These are phyloP conservation scores for Channa maculata DNA, from an alignment of 2,113 vertebrate genomes.

Conservation along the genomic window DNA sequence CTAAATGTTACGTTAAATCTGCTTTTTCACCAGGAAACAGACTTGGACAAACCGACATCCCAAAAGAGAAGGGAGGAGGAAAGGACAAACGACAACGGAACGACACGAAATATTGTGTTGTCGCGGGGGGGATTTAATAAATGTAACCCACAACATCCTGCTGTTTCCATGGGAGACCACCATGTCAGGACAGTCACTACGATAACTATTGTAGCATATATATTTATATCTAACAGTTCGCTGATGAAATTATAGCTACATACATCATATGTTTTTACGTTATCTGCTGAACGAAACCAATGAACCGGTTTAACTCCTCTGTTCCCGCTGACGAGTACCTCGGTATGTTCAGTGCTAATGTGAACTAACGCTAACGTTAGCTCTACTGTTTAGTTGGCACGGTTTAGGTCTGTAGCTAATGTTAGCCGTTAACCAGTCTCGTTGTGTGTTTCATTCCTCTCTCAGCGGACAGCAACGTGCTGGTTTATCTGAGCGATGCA, in stretches of 20 bases:
- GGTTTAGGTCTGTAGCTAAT: background rate
- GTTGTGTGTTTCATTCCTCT: background rate
- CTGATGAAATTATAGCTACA: too few species aligned
- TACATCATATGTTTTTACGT: background rate
- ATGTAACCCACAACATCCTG: constrained; percentile 59
- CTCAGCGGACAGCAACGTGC: constrained; percentile 90
- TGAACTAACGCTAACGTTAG: constrained; percentile 2
- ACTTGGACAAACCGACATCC: too few species aligned
- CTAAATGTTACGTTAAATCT: too few species aligned
- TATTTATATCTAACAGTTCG: background rate
- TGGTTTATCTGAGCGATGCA: constrained; percentile 95
- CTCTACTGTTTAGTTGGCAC: background rate
- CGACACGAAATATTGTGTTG: background rate
- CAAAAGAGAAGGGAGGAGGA: too few species aligned
- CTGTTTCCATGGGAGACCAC: constrained; percentile 35
- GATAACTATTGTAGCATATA: background rate
- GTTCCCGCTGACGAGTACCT: constrained; percentile 72
- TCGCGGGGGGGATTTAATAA: background rate
- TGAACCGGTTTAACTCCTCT: constrained; percentile 66
- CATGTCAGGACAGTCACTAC: background rate
- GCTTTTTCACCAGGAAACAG: too few species aligned
- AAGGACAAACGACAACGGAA: constrained; percentile 16
- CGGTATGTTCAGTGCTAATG: constrained; percentile 49
- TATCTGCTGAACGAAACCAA: constrained; percentile 6
- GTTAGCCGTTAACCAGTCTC: background rate